Evolutionary conservation across 2,888 invertebrate species (phyloP), one percentile per base, ranked within the genome.

Genomic region (Tetheella fluctuosa): DNA sequence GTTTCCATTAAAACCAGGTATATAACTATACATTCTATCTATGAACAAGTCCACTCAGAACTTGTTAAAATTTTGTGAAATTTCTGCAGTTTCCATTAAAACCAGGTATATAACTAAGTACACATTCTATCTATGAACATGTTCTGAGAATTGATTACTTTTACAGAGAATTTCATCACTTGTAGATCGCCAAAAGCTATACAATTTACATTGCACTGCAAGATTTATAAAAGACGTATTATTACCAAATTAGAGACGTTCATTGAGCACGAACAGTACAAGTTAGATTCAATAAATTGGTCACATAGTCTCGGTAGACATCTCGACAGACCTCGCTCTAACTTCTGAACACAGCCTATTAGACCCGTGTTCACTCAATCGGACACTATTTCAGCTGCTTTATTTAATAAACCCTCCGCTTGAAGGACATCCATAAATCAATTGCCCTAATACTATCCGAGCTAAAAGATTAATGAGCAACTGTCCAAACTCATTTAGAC

Each of bases 391-490:
- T 20, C 48, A 20, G 17, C 10, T 20, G 8, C 17, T 48, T 39
- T 20, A 42, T 42, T 42, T 42, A 48, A 20, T 48, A 20, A 48
- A 48, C 10, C 17, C 8, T 48, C 48, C 17, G 20, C 20, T 48
- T 8, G 17, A 48, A 7, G 2, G 6, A 15, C 20, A 17, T 1
- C 2, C 12, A 55, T 55, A 23, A 55, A 55, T 55, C 37, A 54
- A 54, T 30, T n/a, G 34, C 30, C 54, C 8, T 34, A 55, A 55
- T 23, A 23, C 34, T 23, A n/a, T 17, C 54, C 25, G 30, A 54
- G 34, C 20, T 13, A 13, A 54, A 54, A 55, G 37, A 55, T 55
- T 55, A 34, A 55, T 55, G 54, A 17, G 28, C 54, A 54, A 23
- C 37, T 34, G 37, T 55, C 34, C 13, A 13, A 34, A 55, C 55